phyloP scores from a whole-genome alignment of 2,888 invertebrate species.

The Drosophila merina region DNA sequence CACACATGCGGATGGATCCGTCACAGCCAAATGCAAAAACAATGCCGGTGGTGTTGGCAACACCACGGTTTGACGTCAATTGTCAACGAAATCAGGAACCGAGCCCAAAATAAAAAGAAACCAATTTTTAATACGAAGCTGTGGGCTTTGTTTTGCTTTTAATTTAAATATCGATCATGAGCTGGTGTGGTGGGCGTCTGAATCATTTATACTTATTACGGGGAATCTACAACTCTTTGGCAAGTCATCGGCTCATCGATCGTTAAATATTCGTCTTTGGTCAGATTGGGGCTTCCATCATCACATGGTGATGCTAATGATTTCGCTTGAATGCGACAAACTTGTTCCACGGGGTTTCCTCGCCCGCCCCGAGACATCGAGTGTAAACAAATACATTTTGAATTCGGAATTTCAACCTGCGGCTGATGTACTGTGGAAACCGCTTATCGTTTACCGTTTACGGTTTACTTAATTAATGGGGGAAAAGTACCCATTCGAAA shows the following conservation, averaged over 20 bases:
- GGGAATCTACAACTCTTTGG: slow-evolving; percentile 40
- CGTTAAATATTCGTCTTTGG: slow-evolving; percentile 1
- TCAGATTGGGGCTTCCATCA: slow-evolving; percentile 32
- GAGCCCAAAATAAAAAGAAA: slow-evolving; percentile 30
- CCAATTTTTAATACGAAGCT: slow-evolving; percentile 11
- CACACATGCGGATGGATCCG: slow-evolving; percentile 35
- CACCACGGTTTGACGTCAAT: slow-evolving; percentile 63
- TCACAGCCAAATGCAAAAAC: slow-evolving; percentile 45
- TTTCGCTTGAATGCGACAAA: slow-evolving; percentile 51
- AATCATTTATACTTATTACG: slow-evolving; percentile 49
- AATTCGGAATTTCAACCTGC: slow-evolving; percentile 35
- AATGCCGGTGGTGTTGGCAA: slow-evolving; percentile 10
- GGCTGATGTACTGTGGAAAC: slow-evolving; percentile 14
- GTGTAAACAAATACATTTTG: slow-evolving; percentile 38
- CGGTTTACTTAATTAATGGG: slow-evolving; percentile 65
- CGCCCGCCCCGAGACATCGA: slow-evolving; percentile 11
- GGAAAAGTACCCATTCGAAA: slow-evolving; percentile 54
- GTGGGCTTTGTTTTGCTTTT: slow-evolving; percentile 25
- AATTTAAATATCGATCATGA: slow-evolving; percentile 12
- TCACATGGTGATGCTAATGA: slow-evolving; percentile 60
- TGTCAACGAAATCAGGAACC: slow-evolving; percentile 41
- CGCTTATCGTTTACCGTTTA: slow-evolving; percentile 46
- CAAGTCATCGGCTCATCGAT: slow-evolving; percentile 10
- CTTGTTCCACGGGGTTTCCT: slow-evolving; percentile 59
- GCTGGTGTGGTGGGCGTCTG: slow-evolving; percentile 40